A percentile compares a stretch with the other conserved stretches of the same genome.
phyloP scores from a whole-genome alignment of 2,113 vertebrate species.

The Meleagris gallopavo region DNA sequence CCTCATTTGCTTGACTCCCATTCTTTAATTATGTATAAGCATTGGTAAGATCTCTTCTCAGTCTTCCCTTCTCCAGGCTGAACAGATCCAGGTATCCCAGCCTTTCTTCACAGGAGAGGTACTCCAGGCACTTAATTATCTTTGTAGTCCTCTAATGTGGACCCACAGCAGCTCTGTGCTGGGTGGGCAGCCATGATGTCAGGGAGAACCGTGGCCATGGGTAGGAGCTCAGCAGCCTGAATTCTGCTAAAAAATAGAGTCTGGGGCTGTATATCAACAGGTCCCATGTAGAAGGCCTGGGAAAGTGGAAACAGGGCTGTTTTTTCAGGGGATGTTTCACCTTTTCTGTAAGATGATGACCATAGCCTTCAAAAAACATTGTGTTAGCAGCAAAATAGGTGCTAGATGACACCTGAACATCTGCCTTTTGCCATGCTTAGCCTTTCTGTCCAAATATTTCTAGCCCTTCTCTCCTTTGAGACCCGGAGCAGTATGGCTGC shows the following conservation, averaged over 20 bases:
- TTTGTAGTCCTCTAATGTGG: neutral
- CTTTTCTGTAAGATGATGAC: neutral
- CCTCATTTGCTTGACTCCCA: neutral
- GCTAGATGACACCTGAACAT: fast-evolving
- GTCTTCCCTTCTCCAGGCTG: neutral
- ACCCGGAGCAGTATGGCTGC: neutral
- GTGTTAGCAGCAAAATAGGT: neutral
- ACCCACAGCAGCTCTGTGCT: neutral
- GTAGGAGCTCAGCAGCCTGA: fast-evolving
- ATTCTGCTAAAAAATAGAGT: neutral
- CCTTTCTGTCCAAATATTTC: neutral
- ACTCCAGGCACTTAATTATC: neutral
- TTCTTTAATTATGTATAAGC: neutral
- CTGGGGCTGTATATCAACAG: neutral
- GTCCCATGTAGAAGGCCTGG: neutral
- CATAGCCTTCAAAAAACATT: neutral
- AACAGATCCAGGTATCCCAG: neutral
- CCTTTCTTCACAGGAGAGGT: neutral
- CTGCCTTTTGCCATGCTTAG: neutral
- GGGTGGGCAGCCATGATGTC: neutral
- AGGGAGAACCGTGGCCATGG: fast-evolving
- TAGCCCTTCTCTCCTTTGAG: fast-evolving
- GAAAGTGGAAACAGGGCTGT: neutral
- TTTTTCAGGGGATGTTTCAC: neutral
- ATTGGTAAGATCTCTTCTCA: neutral